phyloP scores from a whole-genome alignment of 1,140 invertebrate species.

The Brachionus plicatilis region DNA sequence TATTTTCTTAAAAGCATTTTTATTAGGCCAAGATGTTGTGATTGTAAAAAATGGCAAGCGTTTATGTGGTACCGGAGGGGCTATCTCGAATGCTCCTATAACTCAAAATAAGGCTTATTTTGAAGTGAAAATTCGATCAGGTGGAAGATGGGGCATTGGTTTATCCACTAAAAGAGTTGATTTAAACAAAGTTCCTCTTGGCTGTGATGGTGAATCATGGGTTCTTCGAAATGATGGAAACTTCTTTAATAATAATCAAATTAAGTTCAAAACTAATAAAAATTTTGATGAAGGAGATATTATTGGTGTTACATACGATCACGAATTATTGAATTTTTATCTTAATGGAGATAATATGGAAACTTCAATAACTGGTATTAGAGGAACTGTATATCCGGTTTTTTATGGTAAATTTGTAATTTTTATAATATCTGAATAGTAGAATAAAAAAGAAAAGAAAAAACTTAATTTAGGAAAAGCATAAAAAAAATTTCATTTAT shows the following conservation, averaged over 20 bases:
- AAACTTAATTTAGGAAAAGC: no score
- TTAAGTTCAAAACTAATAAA: conserved; percentile 67
- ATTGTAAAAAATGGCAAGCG: conserved; percentile 90
- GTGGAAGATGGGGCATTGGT: conserved; percentile 85
- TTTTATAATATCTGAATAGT: neutral
- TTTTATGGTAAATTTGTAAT: conserved; percentile 73
- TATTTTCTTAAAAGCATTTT: neutral
- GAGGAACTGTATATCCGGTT: conserved; percentile 82
- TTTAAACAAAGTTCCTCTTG: conserved; percentile 75
- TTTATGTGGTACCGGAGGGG: conserved; percentile 89
- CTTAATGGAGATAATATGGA: conserved; percentile 85
- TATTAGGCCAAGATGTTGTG: conserved; percentile 82
- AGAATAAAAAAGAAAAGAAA: neutral
- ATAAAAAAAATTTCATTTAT: no score
- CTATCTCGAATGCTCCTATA: conserved; percentile 71
- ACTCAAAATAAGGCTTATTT: conserved; percentile 98
- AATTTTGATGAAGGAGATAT: conserved; percentile 79
- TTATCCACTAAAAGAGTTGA: conserved; percentile 79
- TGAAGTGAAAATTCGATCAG: conserved; percentile 94
- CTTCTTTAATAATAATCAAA: conserved; percentile 72
- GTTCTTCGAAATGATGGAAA: conserved; percentile 80
- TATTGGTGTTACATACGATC: conserved; percentile 88
- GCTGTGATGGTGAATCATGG: conserved; percentile 83
- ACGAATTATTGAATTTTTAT: conserved; percentile 91
- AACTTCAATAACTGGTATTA: conserved; percentile 64